Conservation (phyloP, 2,797 vertebrate genomes). For the Menidia menidia region DNA sequence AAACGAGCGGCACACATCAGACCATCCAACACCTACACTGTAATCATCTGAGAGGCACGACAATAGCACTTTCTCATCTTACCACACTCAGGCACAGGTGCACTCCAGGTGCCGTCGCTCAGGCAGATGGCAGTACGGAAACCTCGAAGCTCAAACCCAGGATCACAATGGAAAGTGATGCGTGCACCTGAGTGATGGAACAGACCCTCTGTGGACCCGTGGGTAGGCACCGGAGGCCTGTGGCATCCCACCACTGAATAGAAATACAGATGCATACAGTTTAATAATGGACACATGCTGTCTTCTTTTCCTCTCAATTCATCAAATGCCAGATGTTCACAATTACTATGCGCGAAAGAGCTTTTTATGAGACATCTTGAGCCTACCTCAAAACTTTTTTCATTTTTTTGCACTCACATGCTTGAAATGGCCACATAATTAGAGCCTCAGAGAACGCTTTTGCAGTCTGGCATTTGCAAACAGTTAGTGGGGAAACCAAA, state of each 20-base stretch:
- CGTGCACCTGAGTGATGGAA: slow-evolving; percentile 88
- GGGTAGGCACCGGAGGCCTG: slow-evolving; percentile 85
- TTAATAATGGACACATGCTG: slow-evolving; percentile 51
- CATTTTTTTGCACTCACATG: neutral
- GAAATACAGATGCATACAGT: slow-evolving; percentile 80
- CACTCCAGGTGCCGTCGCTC: slow-evolving; percentile 86
- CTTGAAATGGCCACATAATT: slow-evolving; percentile 46
- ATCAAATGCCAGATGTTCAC: neutral
- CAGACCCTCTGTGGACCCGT: slow-evolving; percentile 86
- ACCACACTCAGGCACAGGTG: slow-evolving; percentile 87
- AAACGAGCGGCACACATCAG: too few species aligned
- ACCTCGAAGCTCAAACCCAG: slow-evolving; percentile 86
- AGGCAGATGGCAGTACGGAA: slow-evolving; percentile 83
- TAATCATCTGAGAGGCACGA: neutral
- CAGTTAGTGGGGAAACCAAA: slow-evolving; percentile 25
- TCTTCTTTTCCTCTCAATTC: slow-evolving; percentile 12
- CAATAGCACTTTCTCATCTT: slow-evolving; percentile 64
- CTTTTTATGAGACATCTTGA: slow-evolving; percentile 23
- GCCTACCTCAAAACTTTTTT: slow-evolving; percentile 5
- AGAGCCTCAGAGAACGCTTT: slow-evolving; percentile 14
- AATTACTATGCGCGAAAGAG: slow-evolving; percentile 4
- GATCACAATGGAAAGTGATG: slow-evolving; percentile 86
- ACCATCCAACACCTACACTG: neutral
- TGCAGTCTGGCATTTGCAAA: slow-evolving; percentile 17
- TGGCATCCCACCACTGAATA: slow-evolving; percentile 89